Evolutionary conservation across 1,140 invertebrate species (phyloP), one percentile per base, ranked within the genome.

Genomic region (Gryllus bimaculatus): DNA sequence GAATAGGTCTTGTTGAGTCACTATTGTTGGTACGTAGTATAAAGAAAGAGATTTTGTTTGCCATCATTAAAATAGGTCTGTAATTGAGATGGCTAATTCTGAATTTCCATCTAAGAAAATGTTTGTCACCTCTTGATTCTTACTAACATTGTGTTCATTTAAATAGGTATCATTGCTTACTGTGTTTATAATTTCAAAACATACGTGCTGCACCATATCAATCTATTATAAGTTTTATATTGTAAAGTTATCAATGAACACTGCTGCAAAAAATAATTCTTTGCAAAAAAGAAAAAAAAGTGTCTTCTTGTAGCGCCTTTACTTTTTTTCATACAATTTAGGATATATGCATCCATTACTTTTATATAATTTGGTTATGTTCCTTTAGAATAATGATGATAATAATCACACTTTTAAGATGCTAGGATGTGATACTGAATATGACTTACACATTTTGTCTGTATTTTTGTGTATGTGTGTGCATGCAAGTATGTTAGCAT

Each of bases 41-140:
- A 48, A 21, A 15, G 47, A 21, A 73, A 77, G 48, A 54, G 26
- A 79, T 77, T 13, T 39, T 79, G 47, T 20, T 78, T 20, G 75
- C 18, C 77, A n/a, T 49, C n/a, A 47, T 75, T 47, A 26, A 10
- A 73, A 18, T 73, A 20, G 20, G 15, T 73, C 73, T 73, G 15
- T 18, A 73, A 20, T 73, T 73, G 73, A 18, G 15, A 18, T 18
- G 15, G 15, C 73, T 73, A 1, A 18, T 18, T 73, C 20, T 18
- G 15, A 18, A 18, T 73, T 18, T 20, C 73, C 73, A 18, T 18
- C 20, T 73, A 73, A 18, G 73, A 18, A 73, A 73, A 73, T 73
- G 73, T 73, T 18, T 3, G 15, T 18, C 20, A 3, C 20, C 5
- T 18, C 20, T 73, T 20, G 26, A 39, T 39, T 39, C 5, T 2